Conservation (phyloP, 2,888 invertebrate species). For the Plagodis dolabraria region DNA sequence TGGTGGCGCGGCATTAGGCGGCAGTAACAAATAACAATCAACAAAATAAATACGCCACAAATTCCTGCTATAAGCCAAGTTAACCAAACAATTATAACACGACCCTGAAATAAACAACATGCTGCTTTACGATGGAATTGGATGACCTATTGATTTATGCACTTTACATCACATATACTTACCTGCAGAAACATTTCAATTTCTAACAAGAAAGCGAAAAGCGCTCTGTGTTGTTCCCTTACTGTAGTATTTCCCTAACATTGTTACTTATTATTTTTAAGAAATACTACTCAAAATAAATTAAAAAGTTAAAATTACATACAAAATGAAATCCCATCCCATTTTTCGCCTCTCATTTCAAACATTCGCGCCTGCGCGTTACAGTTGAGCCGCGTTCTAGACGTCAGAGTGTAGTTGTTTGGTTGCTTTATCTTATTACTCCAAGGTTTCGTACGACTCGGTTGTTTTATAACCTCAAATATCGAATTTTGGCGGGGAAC, state of each 20-base stretch:
- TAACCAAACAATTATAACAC: constrained; percentile 82
- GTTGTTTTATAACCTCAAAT: too few relatives aligned
- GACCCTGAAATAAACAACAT: constrained; percentile 67
- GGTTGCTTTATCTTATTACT: too few relatives aligned
- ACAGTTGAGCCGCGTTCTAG: too few relatives aligned
- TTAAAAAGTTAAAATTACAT: constrained; percentile 44
- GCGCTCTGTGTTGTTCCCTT: constrained; percentile 66
- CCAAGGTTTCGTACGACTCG: too few relatives aligned
- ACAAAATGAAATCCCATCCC: constrained; percentile 42
- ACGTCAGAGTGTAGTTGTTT: too few relatives aligned
- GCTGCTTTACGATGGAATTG: constrained; percentile 15
- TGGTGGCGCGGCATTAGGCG: constrained; percentile 89
- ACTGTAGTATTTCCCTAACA: constrained; percentile 60
- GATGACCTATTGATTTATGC: constrained; percentile 51
- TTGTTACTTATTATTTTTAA: constrained; percentile 57
- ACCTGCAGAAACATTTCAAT: constrained; percentile 83
- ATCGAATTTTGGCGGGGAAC: too few relatives aligned
- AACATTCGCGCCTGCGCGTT: constrained; percentile 56
- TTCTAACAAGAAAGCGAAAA: constrained; percentile 66
- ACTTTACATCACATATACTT: constrained; percentile 32
- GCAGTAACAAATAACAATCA: constrained; percentile 87
- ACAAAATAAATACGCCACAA: constrained; percentile 86
- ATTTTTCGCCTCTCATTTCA: constrained; percentile 48
- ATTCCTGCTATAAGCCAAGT: constrained; percentile 86
- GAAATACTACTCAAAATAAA: constrained; percentile 54